Evolutionary conservation across 2,888 invertebrate species (phyloP).

Genomic region (Omphaloscelis lunosa): DNA sequence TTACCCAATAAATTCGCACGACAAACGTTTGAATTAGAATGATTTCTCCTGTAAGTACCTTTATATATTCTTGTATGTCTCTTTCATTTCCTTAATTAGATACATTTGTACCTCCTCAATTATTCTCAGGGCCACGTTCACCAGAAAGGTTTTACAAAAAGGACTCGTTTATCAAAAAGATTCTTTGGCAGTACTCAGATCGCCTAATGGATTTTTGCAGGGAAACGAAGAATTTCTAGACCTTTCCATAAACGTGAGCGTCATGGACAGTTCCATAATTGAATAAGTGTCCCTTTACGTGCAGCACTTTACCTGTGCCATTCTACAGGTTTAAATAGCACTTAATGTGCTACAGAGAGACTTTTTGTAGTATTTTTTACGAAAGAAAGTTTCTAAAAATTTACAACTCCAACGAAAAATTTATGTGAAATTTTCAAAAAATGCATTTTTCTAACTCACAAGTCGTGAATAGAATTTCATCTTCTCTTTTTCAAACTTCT

Average conservation of each 20-base stretch:
- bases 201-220: conserved; percentile 32
- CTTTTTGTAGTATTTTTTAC: conserved; percentile 17
- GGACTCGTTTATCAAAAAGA: conserved; percentile 24
- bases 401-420: not conserved
- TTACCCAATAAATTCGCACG: not conserved
- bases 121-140: conserved; percentile 18
- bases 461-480: too few relatives aligned
- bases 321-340: conserved; percentile 40
- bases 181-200: conserved; percentile 22
- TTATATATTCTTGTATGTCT: not conserved
- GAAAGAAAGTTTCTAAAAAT: not conserved
- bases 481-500: too few relatives aligned
- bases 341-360: conserved; percentile 16
- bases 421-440: not conserved
- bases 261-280: conserved; percentile 48
- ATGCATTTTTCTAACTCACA: not conserved
- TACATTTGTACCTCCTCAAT: conserved; percentile 30
- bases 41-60: not conserved
- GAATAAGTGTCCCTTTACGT: conserved; percentile 55
- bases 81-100: conserved; percentile 26
- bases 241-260: conserved; percentile 35
- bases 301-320: conserved; percentile 46
- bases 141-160: conserved; percentile 22
- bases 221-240: conserved; percentile 39
- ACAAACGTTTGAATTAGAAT: not conserved